phyloP scores from a whole-genome alignment of 2,888 invertebrate species.

The Maniola hyperantus region DNA sequence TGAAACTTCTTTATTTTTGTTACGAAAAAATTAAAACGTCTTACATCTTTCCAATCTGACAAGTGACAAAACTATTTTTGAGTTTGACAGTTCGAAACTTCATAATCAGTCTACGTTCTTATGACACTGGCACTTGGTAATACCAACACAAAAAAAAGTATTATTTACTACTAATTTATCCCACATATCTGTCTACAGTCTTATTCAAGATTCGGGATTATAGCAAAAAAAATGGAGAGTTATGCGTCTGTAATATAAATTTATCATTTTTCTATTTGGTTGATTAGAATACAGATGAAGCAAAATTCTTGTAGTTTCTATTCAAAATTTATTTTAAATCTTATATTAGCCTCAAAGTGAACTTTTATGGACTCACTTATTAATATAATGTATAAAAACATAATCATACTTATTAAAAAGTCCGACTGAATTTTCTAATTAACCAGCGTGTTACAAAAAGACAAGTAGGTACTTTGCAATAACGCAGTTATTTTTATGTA shows the following conservation, averaged over 20 bases:
- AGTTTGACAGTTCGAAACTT: too few species aligned
- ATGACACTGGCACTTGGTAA: too few species aligned
- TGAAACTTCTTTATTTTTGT: too few species aligned
- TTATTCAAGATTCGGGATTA: conserved; percentile 3
- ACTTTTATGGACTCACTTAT: neutral
- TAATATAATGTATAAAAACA: neutral
- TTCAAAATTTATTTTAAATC: too few species aligned
- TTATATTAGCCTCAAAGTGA: neutral
- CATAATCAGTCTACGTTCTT: too few species aligned
- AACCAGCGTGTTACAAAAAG: neutral
- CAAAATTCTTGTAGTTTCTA: too few species aligned
- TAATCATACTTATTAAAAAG: neutral
- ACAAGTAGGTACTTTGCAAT: neutral
- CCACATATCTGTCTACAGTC: conserved; percentile 1
- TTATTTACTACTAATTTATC: too few species aligned
- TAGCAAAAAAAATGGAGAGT: neutral
- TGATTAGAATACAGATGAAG: neutral
- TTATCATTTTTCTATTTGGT: neutral
- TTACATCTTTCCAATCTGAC: too few species aligned
- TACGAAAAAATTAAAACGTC: too few species aligned
- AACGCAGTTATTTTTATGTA: neutral
- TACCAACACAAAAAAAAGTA: too few species aligned
- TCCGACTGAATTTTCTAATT: neutral
- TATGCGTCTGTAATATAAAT: neutral
- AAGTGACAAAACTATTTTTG: too few species aligned